Conservation (phyloP, 2,113 vertebrate species). For the Lasiurus borealis region DNA sequence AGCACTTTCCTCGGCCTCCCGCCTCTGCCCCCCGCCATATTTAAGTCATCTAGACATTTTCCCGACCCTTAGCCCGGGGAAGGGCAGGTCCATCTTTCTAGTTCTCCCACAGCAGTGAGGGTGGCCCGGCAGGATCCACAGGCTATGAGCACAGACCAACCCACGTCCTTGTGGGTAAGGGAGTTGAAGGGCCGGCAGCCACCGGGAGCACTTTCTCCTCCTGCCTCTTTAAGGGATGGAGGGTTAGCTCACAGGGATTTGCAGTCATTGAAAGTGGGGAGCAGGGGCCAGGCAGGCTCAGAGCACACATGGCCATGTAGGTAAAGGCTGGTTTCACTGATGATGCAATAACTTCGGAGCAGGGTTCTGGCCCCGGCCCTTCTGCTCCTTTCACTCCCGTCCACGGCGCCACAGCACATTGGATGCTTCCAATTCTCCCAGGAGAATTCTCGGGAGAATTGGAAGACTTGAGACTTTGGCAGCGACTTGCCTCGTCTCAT, state of each 20-base stretch:
- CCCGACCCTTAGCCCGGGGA: not conserved
- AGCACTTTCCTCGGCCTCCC: too few species aligned
- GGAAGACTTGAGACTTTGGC: not conserved
- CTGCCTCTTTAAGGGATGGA: not conserved
- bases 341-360: not conserved
- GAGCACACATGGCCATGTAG: not conserved
- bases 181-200: fast-evolving
- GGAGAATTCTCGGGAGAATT: too few species aligned
- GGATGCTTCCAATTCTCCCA: not conserved
- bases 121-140: not conserved
- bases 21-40: not conserved
- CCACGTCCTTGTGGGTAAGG: not conserved
- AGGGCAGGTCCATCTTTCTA: not conserved
- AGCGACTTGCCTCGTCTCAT: not conserved
- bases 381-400: fast-evolving
- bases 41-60: not conserved
- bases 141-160: not conserved
- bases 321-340: not conserved
- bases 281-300: not conserved
- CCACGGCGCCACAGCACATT: fast-evolving
- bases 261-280: not conserved
- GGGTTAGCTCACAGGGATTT: not conserved
- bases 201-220: not conserved
- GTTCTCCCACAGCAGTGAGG: not conserved
- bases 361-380: fast-evolving